Evolutionary conservation across 2,888 invertebrate genomes (phyloP).

Genomic region (Ichneumoninae sp.): DNA sequence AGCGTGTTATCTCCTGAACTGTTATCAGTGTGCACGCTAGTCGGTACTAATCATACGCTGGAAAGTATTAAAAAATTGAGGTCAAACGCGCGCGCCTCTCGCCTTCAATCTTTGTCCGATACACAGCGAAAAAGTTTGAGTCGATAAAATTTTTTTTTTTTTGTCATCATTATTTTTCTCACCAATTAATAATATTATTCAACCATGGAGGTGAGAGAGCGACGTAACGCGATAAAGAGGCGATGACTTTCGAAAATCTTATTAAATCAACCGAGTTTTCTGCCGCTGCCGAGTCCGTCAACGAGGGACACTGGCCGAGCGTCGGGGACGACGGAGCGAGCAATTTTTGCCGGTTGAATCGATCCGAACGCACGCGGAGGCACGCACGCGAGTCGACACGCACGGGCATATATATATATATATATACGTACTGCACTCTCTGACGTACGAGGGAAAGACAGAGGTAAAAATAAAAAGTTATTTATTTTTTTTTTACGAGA

Average conservation of each 20-base stretch:
- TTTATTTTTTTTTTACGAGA: neutral
- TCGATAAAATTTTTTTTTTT: neutral
- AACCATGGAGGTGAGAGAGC: neutral
- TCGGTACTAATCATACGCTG: neutral
- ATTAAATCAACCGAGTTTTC: conserved; percentile 16
- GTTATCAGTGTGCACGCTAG: conserved; percentile 4
- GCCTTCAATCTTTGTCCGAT: neutral
- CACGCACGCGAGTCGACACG: conserved; percentile 58
- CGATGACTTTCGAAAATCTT: neutral
- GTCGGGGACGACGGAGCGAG: conserved; percentile 24
- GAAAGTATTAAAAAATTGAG: neutral
- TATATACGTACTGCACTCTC: neutral
- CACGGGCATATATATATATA: conserved; percentile 12
- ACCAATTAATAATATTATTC: neutral
- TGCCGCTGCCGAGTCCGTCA: conserved; percentile 22
- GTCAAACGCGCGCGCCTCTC: neutral
- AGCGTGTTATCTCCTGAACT: neutral
- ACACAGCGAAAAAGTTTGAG: neutral
- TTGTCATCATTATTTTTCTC: neutral
- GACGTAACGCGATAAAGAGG: conserved; percentile 1
- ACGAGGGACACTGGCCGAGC: conserved; percentile 39
- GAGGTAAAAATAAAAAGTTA: neutral
- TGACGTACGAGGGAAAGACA: conserved; percentile 7
- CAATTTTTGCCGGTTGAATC: conserved; percentile 67
- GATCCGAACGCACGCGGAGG: conserved; percentile 66